Evolutionary conservation across 2,888 invertebrate species (phyloP).

Genomic region (Suillia variegata): DNA sequence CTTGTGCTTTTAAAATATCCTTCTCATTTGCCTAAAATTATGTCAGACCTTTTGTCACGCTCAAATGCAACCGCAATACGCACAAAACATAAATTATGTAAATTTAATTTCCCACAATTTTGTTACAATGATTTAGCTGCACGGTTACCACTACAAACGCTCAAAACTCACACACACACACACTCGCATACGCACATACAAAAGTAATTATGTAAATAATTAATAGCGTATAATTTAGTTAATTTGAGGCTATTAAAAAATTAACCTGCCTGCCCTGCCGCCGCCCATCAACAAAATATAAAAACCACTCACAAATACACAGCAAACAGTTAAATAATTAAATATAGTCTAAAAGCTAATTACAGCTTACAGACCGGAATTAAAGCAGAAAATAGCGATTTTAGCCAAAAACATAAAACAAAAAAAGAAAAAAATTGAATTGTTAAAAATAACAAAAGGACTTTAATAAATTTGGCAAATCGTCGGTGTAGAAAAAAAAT

Average conservation of each 20-base stretch:
- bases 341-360: constrained; percentile 8
- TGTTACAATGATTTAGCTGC: no score
- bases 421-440: neutral
- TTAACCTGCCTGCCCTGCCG: no score
- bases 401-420: neutral
- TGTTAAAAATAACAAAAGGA: no score
- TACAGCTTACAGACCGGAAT: neutral
- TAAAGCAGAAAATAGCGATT: neutral
- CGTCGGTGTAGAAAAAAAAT: no score
- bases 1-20: neutral
- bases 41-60: no score
- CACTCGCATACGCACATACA: no score
- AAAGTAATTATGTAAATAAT: constrained; percentile 52
- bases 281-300: constrained; percentile 24
- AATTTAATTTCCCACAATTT: constrained; percentile 7
- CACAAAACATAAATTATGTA: constrained; percentile 15
- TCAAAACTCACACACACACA: no score
- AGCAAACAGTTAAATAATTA: constrained; percentile 1
- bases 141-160: no score
- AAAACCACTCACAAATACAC: no score
- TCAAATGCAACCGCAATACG: no score
- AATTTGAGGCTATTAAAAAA: constrained; percentile 56
- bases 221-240: constrained; percentile 55
- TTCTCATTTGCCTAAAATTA: neutral
- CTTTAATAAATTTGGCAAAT: no score